phyloP scores from a whole-genome alignment of 2,113 vertebrate genomes.

The Propithecus coquereli region DNA sequence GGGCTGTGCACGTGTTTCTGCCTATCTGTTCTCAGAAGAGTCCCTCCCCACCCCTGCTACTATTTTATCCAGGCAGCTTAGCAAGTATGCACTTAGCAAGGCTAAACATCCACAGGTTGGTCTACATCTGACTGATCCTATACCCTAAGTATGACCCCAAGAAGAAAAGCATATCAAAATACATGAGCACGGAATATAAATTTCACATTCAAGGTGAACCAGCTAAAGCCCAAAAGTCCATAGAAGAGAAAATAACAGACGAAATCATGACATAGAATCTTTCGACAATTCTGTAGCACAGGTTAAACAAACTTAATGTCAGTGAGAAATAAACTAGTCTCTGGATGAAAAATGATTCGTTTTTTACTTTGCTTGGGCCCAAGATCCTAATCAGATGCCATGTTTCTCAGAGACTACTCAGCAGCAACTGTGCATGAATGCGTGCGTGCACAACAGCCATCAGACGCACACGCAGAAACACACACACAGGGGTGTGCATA shows the following conservation, averaged over 20 bases:
- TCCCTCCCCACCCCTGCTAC: not conserved
- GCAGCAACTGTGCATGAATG: not conserved
- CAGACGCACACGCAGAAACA: not conserved
- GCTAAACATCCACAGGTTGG: not conserved
- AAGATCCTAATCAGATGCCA: not conserved
- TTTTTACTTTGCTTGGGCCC: not conserved
- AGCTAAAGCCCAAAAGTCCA: not conserved
- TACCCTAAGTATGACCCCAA: not conserved
- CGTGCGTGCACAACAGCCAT: rapidly evolving
- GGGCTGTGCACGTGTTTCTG: not conserved
- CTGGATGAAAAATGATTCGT: not conserved
- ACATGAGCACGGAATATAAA: not conserved
- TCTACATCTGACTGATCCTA: not conserved
- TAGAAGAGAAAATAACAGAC: not conserved
- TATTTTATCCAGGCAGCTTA: not conserved
- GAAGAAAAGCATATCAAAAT: not conserved
- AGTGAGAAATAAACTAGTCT: not conserved
- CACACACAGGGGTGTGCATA: not conserved
- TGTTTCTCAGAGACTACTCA: not conserved
- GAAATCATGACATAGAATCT: not conserved
- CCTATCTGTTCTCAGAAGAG: not conserved
- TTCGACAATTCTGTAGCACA: not conserved
- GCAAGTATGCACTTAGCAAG: not conserved
- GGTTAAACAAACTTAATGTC: not conserved
- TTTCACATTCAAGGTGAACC: not conserved